A percentile compares a stretch with the other conserved stretches of the same genome.
Evolutionary conservation across 1,140 invertebrate species (phyloP).

Genomic region (Muscidifurax raptorellus): DNA sequence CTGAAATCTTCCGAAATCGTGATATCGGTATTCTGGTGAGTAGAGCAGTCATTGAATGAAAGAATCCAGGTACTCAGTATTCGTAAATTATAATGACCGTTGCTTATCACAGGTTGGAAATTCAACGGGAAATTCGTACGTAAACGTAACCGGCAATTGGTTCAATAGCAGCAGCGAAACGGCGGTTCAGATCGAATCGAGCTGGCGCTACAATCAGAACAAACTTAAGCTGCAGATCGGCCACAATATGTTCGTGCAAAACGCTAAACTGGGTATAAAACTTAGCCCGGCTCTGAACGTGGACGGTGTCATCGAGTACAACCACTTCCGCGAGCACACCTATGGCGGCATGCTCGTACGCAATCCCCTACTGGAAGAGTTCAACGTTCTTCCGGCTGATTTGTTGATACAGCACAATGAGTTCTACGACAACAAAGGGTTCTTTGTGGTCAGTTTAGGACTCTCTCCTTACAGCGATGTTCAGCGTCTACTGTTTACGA

Average conservation of each 20-base stretch:
- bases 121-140: slow-evolving; percentile 83
- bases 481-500: slow-evolving; percentile 90
- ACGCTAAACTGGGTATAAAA: slow-evolving; percentile 85
- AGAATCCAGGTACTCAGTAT: neutral
- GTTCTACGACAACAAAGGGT: slow-evolving; percentile 90
- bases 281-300: slow-evolving; percentile 91
- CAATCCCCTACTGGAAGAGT: slow-evolving; percentile 86
- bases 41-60: slow-evolving; percentile 57
- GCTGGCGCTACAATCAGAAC: slow-evolving; percentile 81
- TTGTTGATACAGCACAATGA: slow-evolving; percentile 91
- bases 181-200: slow-evolving; percentile 86
- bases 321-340: slow-evolving; percentile 88
- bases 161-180: slow-evolving; percentile 86
- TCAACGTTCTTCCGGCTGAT: slow-evolving; percentile 80
- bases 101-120: slow-evolving; percentile 79
- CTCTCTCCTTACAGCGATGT: slow-evolving; percentile 89
- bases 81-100: neutral
- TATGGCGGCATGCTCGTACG: slow-evolving; percentile 91
- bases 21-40: slow-evolving; percentile 87
- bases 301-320: slow-evolving; percentile 87
- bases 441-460: slow-evolving; percentile 91
- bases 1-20: slow-evolving; percentile 88
- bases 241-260: slow-evolving; percentile 88
- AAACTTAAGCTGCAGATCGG: slow-evolving; percentile 86
- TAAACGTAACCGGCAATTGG: slow-evolving; percentile 91